Evolutionary conservation across 1,140 invertebrate species (phyloP), one percentile per base, ranked within the genome.

Genomic region (Monochamus saltuarius): DNA sequence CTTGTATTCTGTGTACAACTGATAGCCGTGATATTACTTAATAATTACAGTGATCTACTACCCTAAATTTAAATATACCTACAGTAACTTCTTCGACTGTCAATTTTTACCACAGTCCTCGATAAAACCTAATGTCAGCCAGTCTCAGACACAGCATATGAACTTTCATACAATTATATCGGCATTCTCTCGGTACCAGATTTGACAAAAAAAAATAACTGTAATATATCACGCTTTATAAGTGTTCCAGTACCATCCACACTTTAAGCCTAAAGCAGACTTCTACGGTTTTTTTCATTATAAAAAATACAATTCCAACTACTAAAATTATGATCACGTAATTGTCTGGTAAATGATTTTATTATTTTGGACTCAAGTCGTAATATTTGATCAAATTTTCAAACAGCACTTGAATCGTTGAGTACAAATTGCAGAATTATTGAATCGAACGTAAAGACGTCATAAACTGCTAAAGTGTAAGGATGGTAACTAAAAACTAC

Each of bases 21-120:
- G 36, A 60, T 62, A 58, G 58, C 46, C 53, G 52, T 62, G 60
- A 66, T 56, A 59, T 63, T 55, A 50, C 45, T 56, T 57, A 62
- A 62, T 56, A 56, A 40, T 58, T 62, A 59, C 43, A 56, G 43
- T 59, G 42, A 37, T 58, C 29, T 11, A 46, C 37, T 58, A 56
- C 37, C 58, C 53, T 66, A 66, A 40, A 56, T 56, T 42, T 63
- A 56, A 53, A 51, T 47, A 52, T 57, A 40, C 14, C 39, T 47
- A 16, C 17, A 22, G 19, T 47, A 47, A 47, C 45, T 14, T 17
- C 29, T 19, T 4, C 16, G n/a, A 47, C 11, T 19, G 17, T 11
- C 29, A 29, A 47, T 47, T 47, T 47, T 47, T 11, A 40, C 29
- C 45, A 47, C 11, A 17, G 45, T 47, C 45, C 45, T 22, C 19